These are phyloP conservation scores for Rhopalosiphum padi DNA, from an alignment of 1,140 invertebrate genomes.

Conservation along the genomic window DNA sequence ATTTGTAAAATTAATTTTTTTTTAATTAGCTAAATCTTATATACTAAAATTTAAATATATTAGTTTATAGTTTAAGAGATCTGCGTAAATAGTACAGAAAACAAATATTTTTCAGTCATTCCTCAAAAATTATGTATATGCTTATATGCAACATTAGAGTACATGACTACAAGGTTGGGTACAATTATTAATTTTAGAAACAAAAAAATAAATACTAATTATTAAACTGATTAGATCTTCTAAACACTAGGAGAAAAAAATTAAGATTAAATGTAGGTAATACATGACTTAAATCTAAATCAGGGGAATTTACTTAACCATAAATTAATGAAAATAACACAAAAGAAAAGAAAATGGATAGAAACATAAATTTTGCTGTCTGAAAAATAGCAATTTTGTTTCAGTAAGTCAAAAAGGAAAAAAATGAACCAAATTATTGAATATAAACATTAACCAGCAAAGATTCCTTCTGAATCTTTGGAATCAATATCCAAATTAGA, in stretches of 20 bases:
- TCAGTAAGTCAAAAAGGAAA: not conserved
- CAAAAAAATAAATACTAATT: not conserved
- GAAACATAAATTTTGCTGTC: not conserved
- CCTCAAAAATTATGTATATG: not conserved
- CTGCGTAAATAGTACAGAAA: not conserved
- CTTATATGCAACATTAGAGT: not conserved
- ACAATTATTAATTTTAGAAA: not conserved
- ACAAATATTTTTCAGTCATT: not conserved
- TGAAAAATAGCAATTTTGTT: not conserved
- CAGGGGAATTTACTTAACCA: not conserved
- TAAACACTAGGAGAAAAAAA: not conserved
- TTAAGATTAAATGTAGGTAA: not conserved
- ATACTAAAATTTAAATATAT: not conserved
- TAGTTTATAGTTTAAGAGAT: constrained; percentile 2
- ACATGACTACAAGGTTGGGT: not conserved
- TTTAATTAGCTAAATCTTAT: not conserved
- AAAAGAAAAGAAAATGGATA: not conserved
- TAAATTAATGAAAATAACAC: not conserved
- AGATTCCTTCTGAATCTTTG: constrained; percentile 19
- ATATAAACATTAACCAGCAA: not conserved
- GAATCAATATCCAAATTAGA: constrained; percentile 37
- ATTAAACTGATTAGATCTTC: not conserved
- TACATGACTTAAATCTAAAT: not conserved
- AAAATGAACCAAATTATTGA: not conserved
- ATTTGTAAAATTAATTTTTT: not conserved